A percentile compares a stretch with the other conserved stretches of the same genome.
Evolutionary conservation across 2,888 invertebrate genomes (phyloP).

Genomic region (Acrobasis repandana): DNA sequence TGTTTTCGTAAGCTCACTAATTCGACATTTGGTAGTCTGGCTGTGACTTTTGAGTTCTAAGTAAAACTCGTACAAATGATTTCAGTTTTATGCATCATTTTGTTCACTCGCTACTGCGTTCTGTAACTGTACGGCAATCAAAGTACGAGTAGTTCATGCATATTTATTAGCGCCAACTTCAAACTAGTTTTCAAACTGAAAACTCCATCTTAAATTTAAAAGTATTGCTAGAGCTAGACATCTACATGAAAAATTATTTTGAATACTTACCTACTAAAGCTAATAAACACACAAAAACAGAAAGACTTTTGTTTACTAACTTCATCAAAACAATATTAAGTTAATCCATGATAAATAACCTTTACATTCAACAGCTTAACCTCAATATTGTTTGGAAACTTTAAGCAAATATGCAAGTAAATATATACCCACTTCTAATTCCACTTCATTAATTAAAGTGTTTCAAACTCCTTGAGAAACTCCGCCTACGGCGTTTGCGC

Average conservation of each 20-base stretch:
- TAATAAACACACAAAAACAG: too few relatives aligned
- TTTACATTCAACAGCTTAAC: too few relatives aligned
- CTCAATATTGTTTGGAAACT: not conserved
- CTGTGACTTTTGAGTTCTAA: not conserved
- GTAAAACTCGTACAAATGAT: not conserved
- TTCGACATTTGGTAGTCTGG: conserved; percentile 3
- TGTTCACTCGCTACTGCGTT: not conserved
- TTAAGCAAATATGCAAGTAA: conserved; percentile 2
- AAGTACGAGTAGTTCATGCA: not conserved
- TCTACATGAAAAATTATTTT: too few relatives aligned
- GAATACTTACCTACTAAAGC: too few relatives aligned
- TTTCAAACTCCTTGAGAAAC: conserved; percentile 10
- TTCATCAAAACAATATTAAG: too few relatives aligned
- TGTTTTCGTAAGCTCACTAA: conserved; percentile 16
- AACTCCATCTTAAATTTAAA: too few relatives aligned
- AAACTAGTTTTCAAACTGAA: not conserved
- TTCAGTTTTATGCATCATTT: conserved; percentile 5
- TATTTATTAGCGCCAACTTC: not conserved
- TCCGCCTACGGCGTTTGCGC: conserved; percentile 6
- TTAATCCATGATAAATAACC: too few relatives aligned
- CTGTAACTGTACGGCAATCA: not conserved
- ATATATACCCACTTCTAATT: conserved; percentile 18
- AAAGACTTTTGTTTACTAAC: too few relatives aligned
- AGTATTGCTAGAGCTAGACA: too few relatives aligned
- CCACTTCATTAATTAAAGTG: conserved; percentile 22